Conservation (phyloP, 2,888 invertebrate genomes). For the Acanthacorydalis orientalis region DNA sequence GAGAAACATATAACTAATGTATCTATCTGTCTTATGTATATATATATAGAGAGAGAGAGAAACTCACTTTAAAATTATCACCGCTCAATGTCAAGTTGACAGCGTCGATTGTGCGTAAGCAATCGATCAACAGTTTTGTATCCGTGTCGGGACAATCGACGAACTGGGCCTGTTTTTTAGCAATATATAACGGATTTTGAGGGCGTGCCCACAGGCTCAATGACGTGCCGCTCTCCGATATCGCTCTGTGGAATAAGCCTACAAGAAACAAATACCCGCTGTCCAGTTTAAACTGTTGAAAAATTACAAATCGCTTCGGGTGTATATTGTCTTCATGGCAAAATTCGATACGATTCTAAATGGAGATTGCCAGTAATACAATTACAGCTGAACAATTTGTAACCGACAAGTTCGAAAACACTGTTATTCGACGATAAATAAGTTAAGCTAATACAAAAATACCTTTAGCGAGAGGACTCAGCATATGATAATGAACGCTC, state of each 20-base stretch:
- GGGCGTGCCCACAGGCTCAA: slow-evolving; percentile 24
- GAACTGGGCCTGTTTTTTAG: slow-evolving; percentile 23
- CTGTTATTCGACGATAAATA: too few relatives aligned
- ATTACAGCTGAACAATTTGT: too few relatives aligned
- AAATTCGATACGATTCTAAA: too few relatives aligned
- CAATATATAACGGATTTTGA: slow-evolving; percentile 16
- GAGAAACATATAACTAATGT: slow-evolving; percentile 10
- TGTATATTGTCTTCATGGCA: too few relatives aligned
- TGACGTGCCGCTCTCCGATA: slow-evolving; percentile 31
- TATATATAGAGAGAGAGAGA: not conserved
- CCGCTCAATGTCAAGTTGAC: slow-evolving; percentile 22
- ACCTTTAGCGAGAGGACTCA: slow-evolving; percentile 19
- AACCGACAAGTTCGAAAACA: too few relatives aligned
- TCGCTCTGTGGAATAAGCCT: slow-evolving; percentile 28
- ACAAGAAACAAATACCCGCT: slow-evolving; percentile 5
- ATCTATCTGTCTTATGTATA: not conserved
- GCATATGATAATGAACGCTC: slow-evolving; percentile 28
- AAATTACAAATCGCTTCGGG: too few relatives aligned
- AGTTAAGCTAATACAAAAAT: not conserved
- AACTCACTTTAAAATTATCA: slow-evolving; percentile 27
- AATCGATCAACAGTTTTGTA: slow-evolving; percentile 21
- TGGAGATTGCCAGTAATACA: too few relatives aligned
- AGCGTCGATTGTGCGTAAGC: slow-evolving; percentile 25
- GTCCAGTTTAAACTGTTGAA: not conserved
- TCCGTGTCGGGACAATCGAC: slow-evolving; percentile 22